Conservation (phyloP, 2,888 invertebrate genomes). For the Candidula unifasciata region DNA sequence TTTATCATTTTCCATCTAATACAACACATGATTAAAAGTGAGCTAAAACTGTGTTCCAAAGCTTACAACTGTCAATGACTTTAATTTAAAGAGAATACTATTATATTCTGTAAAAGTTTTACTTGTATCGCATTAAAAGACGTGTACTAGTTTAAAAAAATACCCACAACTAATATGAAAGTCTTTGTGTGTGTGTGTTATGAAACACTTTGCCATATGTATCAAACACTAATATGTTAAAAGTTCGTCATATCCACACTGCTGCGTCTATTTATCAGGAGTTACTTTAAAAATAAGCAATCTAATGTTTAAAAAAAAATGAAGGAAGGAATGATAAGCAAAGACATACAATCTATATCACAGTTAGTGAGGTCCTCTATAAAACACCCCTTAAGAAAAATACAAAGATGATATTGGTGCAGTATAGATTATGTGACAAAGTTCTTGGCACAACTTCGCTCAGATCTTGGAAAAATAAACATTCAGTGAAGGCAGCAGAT, state of each 20-base stretch:
- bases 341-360: constrained; percentile 48
- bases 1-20: too few species aligned
- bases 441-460: constrained; percentile 5
- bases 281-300: constrained; percentile 5
- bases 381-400: neutral
- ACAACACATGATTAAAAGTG: too few species aligned
- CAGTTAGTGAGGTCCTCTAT: constrained; percentile 36
- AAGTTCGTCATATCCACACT: neutral
- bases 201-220: neutral
- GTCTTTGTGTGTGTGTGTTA: too few species aligned
- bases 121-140: too few species aligned
- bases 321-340: constrained; percentile 48
- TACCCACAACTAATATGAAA: too few species aligned
- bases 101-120: too few species aligned
- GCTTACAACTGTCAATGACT: too few species aligned
- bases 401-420: neutral
- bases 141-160: too few species aligned
- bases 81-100: too few species aligned
- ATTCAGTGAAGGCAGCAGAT: constrained; percentile 10
- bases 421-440: constrained; percentile 23
- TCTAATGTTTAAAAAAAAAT: neutral
- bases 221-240: neutral
- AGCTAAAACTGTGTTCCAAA: too few species aligned
- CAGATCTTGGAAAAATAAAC: constrained; percentile 1
- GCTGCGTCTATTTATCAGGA: neutral